Evolutionary conservation across 2,797 vertebrate species (phyloP), one percentile per base, ranked within the genome.

Genomic region (Sebastes miniatus): DNA sequence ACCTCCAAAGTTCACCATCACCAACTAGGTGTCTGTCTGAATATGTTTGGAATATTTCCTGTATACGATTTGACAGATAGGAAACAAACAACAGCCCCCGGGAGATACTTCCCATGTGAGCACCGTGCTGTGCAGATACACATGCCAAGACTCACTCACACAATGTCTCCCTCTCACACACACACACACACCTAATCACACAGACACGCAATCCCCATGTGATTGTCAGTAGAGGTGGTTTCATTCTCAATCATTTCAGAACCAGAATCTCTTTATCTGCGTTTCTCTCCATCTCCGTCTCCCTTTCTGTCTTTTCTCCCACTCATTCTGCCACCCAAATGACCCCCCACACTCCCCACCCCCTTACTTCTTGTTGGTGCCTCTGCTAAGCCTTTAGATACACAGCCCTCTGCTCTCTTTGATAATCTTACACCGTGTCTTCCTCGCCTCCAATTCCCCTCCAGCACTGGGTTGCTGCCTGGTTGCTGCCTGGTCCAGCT

Each of bases 71-170:
- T 91, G 91, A 93, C 85, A 87, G 87, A 83, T 61, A 83, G 87
- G 64, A 92, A 88, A 87, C 88, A 94, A 93, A 93, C 91, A 93
- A 88, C 80, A 90, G 73, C 86, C 88, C 87, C 73, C 11, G 66
- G 86, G 90, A 90, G 84, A 80, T 65, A 71, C 54, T 73, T 79
- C 69, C 73, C 77, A 57, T 79, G 69, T 73, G 79, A 81, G 76
- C 22, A 6, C 43, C 79, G 73, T 18, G 69, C 85, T 88, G 76
- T 79, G 76, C 31, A 9, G 66, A 67, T 71, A 73, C 24, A 79
- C 80, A 39, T 70, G 39, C 70, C 76, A 47, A 78, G 29, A 39
- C 76, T 43, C 57, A 25, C 67, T 20, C 70, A 63, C 78, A 27
- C 20, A 39, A 54, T 9, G 16, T 64, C 20, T 73, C 64, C 5